Evolutionary conservation across 2,888 invertebrate genomes (phyloP).

Genomic region (Pocota personata): DNA sequence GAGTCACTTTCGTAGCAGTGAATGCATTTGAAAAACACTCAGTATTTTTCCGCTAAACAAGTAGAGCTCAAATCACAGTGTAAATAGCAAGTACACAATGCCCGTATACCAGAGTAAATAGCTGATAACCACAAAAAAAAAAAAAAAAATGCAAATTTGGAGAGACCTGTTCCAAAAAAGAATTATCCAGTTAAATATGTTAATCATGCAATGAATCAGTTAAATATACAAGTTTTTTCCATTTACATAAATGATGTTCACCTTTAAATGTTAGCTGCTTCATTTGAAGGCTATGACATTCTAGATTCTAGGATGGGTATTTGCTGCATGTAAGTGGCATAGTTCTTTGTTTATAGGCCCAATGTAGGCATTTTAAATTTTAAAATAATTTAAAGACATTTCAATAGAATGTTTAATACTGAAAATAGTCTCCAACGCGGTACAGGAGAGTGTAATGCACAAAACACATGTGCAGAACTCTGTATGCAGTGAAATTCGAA

Average conservation of each 20-base stretch:
- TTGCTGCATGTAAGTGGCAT: no score
- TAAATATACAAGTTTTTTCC: background rate
- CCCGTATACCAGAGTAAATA: no score
- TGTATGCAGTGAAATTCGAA: no score
- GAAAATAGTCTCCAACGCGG: no score
- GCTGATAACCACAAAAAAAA: background rate
- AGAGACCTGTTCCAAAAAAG: background rate
- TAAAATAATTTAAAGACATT: no score
- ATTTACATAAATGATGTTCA: background rate
- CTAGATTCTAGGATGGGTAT: background rate
- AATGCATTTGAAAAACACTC: constrained; percentile 1
- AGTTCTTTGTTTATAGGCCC: no score
- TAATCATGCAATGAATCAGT: background rate
- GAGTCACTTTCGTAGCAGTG: background rate
- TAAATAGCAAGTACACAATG: no score
- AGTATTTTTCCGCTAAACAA: constrained; percentile 24
- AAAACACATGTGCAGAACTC: no score
- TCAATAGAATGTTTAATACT: no score
- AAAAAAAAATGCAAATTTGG: background rate
- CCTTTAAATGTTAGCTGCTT: background rate
- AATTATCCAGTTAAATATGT: background rate
- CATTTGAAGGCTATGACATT: background rate
- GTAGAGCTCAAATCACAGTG: background rate
- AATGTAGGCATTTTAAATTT: no score
- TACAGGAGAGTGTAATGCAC: no score